Conservation (phyloP, 2,797 vertebrate species). For the Lagorchestes hirsutus region DNA sequence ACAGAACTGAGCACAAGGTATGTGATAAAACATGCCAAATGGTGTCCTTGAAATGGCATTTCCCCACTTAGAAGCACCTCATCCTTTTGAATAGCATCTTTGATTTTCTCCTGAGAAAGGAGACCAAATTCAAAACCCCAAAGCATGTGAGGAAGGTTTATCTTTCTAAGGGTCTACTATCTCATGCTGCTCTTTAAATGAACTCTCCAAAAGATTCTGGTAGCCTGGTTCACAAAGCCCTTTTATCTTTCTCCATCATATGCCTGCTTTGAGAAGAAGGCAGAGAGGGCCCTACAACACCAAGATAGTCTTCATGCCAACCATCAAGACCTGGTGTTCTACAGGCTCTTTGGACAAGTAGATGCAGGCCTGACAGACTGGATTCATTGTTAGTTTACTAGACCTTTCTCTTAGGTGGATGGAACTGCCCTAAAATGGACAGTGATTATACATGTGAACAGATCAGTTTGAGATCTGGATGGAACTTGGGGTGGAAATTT, state of each 20-base stretch:
- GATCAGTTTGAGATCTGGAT: not conserved
- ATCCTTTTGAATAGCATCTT: not conserved
- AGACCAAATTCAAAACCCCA: not conserved
- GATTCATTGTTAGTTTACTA: not conserved
- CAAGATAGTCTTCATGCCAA: not conserved
- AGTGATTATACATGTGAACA: not conserved
- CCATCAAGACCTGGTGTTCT: not conserved
- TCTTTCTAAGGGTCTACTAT: not conserved
- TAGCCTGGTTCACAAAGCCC: not conserved
- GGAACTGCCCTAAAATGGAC: not conserved
- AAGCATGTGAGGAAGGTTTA: not conserved
- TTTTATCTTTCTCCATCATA: not conserved
- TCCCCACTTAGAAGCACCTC: not conserved
- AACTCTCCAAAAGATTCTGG: not conserved
- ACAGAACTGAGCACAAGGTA: conserved; percentile 1
- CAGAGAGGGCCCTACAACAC: not conserved
- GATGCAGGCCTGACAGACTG: not conserved
- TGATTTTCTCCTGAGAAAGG: not conserved
- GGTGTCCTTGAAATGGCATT: not conserved
- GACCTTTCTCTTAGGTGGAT: not conserved
- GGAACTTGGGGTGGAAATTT: not conserved
- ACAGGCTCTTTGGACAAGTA: not conserved
- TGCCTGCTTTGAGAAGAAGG: not conserved
- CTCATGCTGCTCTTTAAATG: not conserved
- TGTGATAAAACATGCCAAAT: not conserved